Base-by-base conservation (phyloP, 2,888 invertebrate genomes). In the Hydrotaea diabolus region DNA sequence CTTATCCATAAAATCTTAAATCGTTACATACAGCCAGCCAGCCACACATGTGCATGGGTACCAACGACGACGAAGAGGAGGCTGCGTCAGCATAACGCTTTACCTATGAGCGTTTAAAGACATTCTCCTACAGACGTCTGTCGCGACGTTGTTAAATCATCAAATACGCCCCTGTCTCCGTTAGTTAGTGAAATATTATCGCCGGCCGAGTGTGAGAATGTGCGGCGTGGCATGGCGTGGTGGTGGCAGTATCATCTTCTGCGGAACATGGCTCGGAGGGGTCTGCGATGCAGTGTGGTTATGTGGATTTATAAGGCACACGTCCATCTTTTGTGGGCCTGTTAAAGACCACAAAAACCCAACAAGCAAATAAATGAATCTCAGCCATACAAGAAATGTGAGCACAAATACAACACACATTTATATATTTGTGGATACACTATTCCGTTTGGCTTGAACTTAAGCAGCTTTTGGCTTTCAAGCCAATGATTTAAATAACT, bases 141-240 rank as follows among this genome's bases (percentile, higher is more conserved):
- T 86, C 90, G 89, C 88, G 90, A 89, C 90, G 89, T 85, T 87
- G 86, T 87, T 87, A 88, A 88, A 85, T 88, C 87, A 88, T 87
- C 86, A 82, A 88, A 87, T 88, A 90, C 90, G 90, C 91, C 90
- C 88, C 90, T 90, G 91, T 90, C 90, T 90, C 89, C 90, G 88
- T 87, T 78, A 77, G 85, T 80, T 84, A 76, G 78, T 72, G 39
- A 77, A 80, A 43, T 77, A 81, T 76, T 55, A 81, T 46, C 23
- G n/a, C 75, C 39, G 75, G 55, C 85, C 82, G 80, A 82, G 83
- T 75, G 82, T 46, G 81, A 62, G 71, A 82, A 5, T 59, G 15
- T 59, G 15, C n/a, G 13, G 76, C 86, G 87, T 78, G 81, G 86
- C 1, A 36, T 4, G 15, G 5, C 11, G 11, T 43, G 43, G 11